phyloP scores from a whole-genome alignment of 2,888 invertebrate species.

The Orchesella flavescens region DNA sequence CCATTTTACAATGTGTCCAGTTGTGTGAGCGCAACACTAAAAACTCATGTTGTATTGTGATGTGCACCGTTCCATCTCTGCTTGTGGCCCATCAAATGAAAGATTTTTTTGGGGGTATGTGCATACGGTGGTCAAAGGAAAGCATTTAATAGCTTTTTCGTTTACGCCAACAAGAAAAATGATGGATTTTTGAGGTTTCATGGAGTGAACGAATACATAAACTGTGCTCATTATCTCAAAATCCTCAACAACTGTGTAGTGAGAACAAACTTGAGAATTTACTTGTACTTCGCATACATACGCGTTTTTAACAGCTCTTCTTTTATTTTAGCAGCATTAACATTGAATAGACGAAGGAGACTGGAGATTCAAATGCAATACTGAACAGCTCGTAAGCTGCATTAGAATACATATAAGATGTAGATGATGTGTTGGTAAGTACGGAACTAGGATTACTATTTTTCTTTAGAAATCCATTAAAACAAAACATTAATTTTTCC shows the following conservation, averaged over 20 bases:
- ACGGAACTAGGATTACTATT: neutral
- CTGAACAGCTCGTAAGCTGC: no score
- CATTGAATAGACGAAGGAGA: neutral
- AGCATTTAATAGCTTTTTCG: slow-evolving; percentile 51
- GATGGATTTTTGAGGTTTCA: slow-evolving; percentile 45
- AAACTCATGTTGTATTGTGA: neutral
- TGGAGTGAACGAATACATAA: slow-evolving; percentile 53
- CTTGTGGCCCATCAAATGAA: slow-evolving; percentile 15
- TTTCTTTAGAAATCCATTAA: slow-evolving; percentile 3
- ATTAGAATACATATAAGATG: neutral
- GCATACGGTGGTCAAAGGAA: slow-evolving; percentile 18
- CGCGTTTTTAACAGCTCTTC: neutral
- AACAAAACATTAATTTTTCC: neutral
- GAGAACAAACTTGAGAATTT: neutral
- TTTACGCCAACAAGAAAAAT: slow-evolving; percentile 17
- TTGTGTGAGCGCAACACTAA: neutral
- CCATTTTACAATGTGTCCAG: slow-evolving; percentile 7
- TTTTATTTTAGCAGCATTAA: neutral
- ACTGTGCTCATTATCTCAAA: slow-evolving; percentile 26
- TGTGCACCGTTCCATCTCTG: slow-evolving; percentile 9
- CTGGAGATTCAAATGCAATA: neutral
- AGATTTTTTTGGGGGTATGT: slow-evolving; percentile 10
- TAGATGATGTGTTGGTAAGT: slow-evolving; percentile 14
- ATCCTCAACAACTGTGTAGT: neutral
- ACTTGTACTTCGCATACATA: neutral